Evolutionary conservation across 2,888 invertebrate species (phyloP).

Genomic region (Leucophora obtusa): DNA sequence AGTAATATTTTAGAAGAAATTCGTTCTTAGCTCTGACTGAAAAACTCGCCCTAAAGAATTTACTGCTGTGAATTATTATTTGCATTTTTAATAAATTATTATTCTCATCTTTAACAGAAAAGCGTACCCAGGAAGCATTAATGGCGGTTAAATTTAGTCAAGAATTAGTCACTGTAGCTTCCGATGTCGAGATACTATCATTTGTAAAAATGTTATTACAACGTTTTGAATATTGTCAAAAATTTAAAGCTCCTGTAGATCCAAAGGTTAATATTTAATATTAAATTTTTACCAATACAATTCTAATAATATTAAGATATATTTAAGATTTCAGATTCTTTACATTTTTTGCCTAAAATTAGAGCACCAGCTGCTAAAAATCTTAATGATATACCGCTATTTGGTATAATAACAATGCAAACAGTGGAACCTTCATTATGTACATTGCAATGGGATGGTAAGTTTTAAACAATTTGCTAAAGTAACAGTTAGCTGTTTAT

Average conservation of each 20-base stretch:
- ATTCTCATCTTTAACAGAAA: conserved; percentile 75
- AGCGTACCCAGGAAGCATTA: conserved; percentile 80
- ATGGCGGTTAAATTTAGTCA: conserved; percentile 84
- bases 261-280: conserved; percentile 70
- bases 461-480: not conserved
- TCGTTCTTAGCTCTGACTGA: no score
- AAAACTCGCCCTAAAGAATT: no score
- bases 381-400: conserved; percentile 79
- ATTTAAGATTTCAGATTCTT: conserved; percentile 78
- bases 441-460: conserved; percentile 79
- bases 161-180: conserved; percentile 83
- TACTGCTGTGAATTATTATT: no score
- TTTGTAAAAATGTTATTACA: conserved; percentile 83
- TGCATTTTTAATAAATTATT: no score
- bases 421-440: conserved; percentile 83
- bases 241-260: conserved; percentile 79
- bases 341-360: conserved; percentile 81
- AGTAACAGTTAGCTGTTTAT: no score
- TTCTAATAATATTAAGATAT: no score
- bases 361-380: conserved; percentile 78
- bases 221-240: conserved; percentile 83
- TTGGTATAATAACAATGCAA: conserved; percentile 83
- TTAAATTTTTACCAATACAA: not conserved
- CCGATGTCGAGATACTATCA: conserved; percentile 85
- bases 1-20: no score